Evolutionary conservation across 1,140 invertebrate genomes (phyloP).

Genomic region (Achatina immaculata): DNA sequence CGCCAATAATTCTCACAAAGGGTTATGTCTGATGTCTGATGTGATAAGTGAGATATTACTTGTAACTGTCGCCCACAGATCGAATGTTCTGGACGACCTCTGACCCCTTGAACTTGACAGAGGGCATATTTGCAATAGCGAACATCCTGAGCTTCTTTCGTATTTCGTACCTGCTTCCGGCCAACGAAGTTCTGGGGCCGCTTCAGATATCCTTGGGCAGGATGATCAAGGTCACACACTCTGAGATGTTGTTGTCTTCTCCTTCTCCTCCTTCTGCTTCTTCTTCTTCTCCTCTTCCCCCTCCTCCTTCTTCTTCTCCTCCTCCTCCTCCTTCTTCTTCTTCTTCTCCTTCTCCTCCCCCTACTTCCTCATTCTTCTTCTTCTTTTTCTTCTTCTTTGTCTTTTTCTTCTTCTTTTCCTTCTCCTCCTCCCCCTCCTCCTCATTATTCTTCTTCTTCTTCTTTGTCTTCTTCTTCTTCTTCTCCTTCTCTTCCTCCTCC

Average conservation of each 20-base stretch:
- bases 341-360: conserved; percentile 4
- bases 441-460: no score
- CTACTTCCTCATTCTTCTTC: no score
- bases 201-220: conserved; percentile 62
- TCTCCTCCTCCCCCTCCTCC: background rate
- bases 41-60: no score
- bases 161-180: conserved; percentile 60
- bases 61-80: no score
- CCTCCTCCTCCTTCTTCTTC: no score
- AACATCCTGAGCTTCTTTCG: conserved; percentile 62
- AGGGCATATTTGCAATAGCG: conserved; percentile 59
- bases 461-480: background rate
- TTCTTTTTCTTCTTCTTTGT: no score
- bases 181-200: conserved; percentile 63
- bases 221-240: conserved; percentile 17
- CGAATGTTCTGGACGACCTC: conserved; percentile 59
- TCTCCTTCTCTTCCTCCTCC: conserved; percentile 9
- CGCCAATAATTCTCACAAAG: no score
- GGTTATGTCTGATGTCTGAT: no score
- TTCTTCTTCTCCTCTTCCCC: no score
- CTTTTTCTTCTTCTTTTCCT: background rate
- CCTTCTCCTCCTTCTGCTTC: no score
- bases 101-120: conserved; percentile 60
- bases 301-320: background rate
- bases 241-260: conserved; percentile 10